Base-by-base conservation (phyloP, 2,888 invertebrate genomes). In the Sylvicola fuscatus region DNA sequence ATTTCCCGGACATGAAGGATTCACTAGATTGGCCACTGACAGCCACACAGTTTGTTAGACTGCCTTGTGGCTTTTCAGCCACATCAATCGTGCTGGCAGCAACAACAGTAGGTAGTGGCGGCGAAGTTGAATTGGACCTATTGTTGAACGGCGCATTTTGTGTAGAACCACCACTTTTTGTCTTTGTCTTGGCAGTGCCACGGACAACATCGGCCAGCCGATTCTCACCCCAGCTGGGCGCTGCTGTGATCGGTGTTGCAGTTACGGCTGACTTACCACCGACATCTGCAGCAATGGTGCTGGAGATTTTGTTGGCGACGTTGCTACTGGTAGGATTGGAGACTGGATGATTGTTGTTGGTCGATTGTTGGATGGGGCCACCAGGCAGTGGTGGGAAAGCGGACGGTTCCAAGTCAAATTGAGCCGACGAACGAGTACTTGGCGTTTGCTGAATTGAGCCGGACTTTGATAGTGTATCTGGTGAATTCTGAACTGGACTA, bases 141-240 rank as follows among this genome's bases (percentile, higher is more conserved):
- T 31, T 36, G 21, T 17, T 33, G 29, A 14, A n/a, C 15, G 15
- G 27, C 10, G 14, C n/a, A 29, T 37, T 34, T 27, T n/a, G n/a
- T n/a, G n/a, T n/a, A n/a, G 27, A 27, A 27, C 11, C 27, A 27
- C 27, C 6, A 13, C 12, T 39, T 26, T 39, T 37, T 7, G 41
- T 34, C 38, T 47, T 52, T 32, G 47, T 45, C 52, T 68, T 72
- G 35, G 70, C 71, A 29, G 72, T 74, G 38, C 78, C 78, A 47
- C 79, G 79, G 33, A 82, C 81, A 31, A 82, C 80, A 54, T 82
- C 82, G 10, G 81, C 72, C 48, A 81, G 63, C 51, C 79, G 71
- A 53, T 65, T 71, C 50, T 70, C 65, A 32, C 56, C 48, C 53
- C 66, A 65, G 52, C 60, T 62, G 40, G 52, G 62, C 38, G 60